phyloP scores from a whole-genome alignment of 2,113 vertebrate species.

The Corythoichthys intestinalis region DNA sequence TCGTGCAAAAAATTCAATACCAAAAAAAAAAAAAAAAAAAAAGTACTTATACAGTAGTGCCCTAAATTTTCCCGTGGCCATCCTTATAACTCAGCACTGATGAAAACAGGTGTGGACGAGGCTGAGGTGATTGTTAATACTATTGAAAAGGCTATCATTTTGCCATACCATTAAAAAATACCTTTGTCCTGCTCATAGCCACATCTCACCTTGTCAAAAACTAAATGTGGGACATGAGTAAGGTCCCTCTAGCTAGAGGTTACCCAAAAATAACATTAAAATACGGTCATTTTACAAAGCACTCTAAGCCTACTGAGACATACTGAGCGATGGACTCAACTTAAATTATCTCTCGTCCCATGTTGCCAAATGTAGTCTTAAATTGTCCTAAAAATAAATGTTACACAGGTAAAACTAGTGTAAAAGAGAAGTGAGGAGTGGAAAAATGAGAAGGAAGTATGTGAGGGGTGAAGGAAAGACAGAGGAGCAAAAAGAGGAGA shows the following conservation, averaged over 20 bases:
- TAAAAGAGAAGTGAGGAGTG: not conserved
- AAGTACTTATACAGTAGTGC: not conserved
- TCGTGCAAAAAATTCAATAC: too few species aligned
- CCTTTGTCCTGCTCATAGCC: conserved; percentile 24
- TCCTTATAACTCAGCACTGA: too few species aligned
- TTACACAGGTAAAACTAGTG: not conserved
- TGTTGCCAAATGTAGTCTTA: not conserved
- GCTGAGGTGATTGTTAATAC: too few species aligned
- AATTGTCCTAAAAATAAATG: conserved; percentile 11
- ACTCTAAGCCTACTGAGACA: conserved; percentile 11
- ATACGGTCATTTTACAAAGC: conserved; percentile 38
- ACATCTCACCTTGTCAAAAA: conserved; percentile 41
- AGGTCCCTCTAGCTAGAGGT: conserved; percentile 61
- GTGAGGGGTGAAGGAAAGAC: conserved; percentile 21
- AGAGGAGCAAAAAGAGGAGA: conserved; percentile 59
- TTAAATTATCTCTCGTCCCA: conserved; percentile 35
- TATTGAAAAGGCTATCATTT: too few species aligned
- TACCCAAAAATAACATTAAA: conserved; percentile 55
- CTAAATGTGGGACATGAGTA: conserved; percentile 50
- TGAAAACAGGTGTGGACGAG: too few species aligned
- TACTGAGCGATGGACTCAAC: conserved; percentile 44
- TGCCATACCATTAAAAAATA: not conserved
- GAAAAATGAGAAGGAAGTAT: not conserved
- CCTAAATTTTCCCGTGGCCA: too few species aligned
- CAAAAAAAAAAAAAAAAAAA: conserved; percentile 11